Conservation (phyloP, 2,888 invertebrate genomes). For the Horisme vitalbata region DNA sequence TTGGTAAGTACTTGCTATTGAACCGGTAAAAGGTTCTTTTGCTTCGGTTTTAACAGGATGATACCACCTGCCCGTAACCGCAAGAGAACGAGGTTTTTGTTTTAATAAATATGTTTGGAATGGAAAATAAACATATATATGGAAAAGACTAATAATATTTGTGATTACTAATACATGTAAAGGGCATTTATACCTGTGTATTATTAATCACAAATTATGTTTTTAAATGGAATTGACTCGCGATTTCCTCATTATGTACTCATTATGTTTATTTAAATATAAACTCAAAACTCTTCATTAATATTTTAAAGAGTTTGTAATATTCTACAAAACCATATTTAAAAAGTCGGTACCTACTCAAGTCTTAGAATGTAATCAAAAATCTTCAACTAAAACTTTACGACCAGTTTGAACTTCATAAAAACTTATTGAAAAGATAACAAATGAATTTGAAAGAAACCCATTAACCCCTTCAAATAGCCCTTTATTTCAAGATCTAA, state of each 20-base stretch:
- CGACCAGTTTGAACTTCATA: slow-evolving; percentile 25
- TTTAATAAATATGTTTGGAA: background rate
- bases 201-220: too few species aligned
- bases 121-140: background rate
- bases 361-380: too few species aligned
- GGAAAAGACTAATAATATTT: too few species aligned
- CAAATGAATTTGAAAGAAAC: slow-evolving; percentile 7
- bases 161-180: too few species aligned
- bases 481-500: slow-evolving; percentile 13
- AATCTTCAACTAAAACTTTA: slow-evolving; percentile 15
- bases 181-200: too few species aligned
- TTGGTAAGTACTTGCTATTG: slow-evolving; percentile 1
- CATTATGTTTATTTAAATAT: too few species aligned
- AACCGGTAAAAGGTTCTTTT: slow-evolving; percentile 16
- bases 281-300: too few species aligned
- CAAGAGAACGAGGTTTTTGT: slow-evolving; percentile 12
- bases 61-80: slow-evolving; percentile 26
- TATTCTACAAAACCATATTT: too few species aligned
- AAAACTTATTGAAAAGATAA: slow-evolving; percentile 21
- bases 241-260: too few species aligned
- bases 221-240: too few species aligned
- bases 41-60: slow-evolving; percentile 19
- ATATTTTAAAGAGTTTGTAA: too few species aligned
- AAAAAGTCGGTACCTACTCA: too few species aligned
- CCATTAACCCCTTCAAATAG: slow-evolving; percentile 15